Evolutionary conservation across 2,797 vertebrate genomes (phyloP).

Genomic region (Enteromius argenteus): DNA sequence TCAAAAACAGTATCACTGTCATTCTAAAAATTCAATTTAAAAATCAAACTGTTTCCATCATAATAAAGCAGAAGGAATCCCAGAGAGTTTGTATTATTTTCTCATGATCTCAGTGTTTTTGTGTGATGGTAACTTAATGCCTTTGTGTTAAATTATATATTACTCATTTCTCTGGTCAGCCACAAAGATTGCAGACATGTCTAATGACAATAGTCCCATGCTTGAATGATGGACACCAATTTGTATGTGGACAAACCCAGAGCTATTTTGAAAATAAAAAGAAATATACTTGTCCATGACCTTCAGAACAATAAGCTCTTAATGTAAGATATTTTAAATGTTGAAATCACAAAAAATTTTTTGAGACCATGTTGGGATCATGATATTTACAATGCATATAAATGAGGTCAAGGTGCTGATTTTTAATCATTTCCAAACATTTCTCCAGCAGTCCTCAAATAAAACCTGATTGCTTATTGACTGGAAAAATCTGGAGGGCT

Average conservation of each 20-base stretch:
- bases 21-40: not conserved
- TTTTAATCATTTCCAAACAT: not conserved
- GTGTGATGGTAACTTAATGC: not conserved
- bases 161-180: not conserved
- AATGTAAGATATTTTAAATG: not conserved
- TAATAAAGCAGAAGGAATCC: not conserved
- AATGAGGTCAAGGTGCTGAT: not conserved
- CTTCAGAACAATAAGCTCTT: not conserved
- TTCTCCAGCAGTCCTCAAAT: not conserved
- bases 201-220: not conserved
- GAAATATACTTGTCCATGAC: not conserved
- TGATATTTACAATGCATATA: not conserved
- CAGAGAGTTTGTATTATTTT: not conserved
- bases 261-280: constrained; percentile 1
- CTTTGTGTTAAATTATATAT: not conserved
- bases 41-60: not conserved
- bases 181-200: not conserved
- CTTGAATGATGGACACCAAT: not conserved
- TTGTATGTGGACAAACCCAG: not conserved
- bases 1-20: not conserved
- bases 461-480: not conserved
- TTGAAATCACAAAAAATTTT: not conserved
- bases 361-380: not conserved
- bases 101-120: not conserved
- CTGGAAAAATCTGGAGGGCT: not conserved